Evolutionary conservation across 2,113 vertebrate species (phyloP).

Genomic region (Maccullochella peelii): DNA sequence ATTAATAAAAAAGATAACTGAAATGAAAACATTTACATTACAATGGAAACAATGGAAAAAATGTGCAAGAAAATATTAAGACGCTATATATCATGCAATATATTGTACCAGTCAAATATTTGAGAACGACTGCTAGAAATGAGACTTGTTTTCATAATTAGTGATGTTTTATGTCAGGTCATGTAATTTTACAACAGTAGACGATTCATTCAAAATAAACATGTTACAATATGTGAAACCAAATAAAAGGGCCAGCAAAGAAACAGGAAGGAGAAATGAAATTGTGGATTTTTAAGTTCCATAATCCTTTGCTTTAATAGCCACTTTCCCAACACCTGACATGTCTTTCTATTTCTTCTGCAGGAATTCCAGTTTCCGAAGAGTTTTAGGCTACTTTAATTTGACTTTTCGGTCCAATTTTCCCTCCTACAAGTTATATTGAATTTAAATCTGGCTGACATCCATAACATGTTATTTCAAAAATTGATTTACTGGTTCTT

Average conservation of each 20-base stretch:
- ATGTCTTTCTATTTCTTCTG: constrained; percentile 48
- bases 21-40: neutral
- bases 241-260: neutral
- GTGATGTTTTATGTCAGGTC: neutral
- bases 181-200: neutral
- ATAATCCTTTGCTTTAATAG: constrained; percentile 16
- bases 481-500: constrained; percentile 38
- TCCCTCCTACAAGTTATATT: constrained; percentile 34
- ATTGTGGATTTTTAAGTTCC: neutral
- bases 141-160: neutral
- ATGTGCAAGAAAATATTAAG: constrained; percentile 44
- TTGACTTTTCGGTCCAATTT: constrained; percentile 53
- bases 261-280: too few relatives aligned
- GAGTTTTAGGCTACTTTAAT: constrained; percentile 43
- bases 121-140: neutral
- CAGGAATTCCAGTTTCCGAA: constrained; percentile 41
- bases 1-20: neutral
- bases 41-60: constrained; percentile 16
- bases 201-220: neutral
- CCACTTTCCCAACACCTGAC: constrained; percentile 32
- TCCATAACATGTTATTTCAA: constrained; percentile 43
- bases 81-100: neutral
- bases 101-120: neutral
- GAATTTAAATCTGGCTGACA: constrained; percentile 51
- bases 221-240: neutral